phyloP scores from a whole-genome alignment of 2,888 invertebrate genomes.

The Sminthurides aquaticus region DNA sequence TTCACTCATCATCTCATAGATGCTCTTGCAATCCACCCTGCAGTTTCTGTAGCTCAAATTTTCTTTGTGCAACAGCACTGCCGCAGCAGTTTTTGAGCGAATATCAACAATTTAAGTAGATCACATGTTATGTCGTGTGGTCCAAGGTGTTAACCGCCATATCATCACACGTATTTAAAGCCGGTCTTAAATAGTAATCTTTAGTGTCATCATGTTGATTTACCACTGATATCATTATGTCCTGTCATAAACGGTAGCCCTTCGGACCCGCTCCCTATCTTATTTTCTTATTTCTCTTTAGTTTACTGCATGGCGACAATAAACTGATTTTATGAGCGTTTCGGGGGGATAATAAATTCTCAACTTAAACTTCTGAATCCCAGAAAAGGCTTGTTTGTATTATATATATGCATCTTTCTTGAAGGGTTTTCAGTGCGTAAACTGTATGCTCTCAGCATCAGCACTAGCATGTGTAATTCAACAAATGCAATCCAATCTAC shows the following conservation, averaged over 20 bases:
- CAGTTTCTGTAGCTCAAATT: too few species aligned
- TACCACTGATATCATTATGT: neutral
- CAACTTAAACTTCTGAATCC: neutral
- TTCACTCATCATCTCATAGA: too few species aligned
- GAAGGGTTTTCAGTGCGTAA: neutral
- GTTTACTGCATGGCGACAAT: slow-evolving; percentile 15
- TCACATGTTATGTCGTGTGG: too few species aligned
- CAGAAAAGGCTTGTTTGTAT: neutral
- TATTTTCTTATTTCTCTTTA: neutral
- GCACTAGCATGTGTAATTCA: neutral
- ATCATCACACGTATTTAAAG: neutral
- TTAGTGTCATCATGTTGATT: neutral
- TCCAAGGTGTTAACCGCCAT: neutral
- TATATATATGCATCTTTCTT: neutral
- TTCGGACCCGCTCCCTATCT: neutral
- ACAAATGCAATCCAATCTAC: too few species aligned
- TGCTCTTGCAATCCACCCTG: too few species aligned
- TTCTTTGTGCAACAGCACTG: too few species aligned
- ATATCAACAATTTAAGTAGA: too few species aligned
- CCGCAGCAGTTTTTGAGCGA: too few species aligned
- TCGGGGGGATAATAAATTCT: slow-evolving; percentile 19
- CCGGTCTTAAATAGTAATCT: neutral
- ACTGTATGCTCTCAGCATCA: neutral
- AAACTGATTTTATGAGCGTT: slow-evolving; percentile 21
- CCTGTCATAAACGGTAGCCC: neutral